Evolutionary conservation across 2,888 invertebrate species (phyloP), one percentile per base, ranked within the genome.

Genomic region (Folsomia manolachei): DNA sequence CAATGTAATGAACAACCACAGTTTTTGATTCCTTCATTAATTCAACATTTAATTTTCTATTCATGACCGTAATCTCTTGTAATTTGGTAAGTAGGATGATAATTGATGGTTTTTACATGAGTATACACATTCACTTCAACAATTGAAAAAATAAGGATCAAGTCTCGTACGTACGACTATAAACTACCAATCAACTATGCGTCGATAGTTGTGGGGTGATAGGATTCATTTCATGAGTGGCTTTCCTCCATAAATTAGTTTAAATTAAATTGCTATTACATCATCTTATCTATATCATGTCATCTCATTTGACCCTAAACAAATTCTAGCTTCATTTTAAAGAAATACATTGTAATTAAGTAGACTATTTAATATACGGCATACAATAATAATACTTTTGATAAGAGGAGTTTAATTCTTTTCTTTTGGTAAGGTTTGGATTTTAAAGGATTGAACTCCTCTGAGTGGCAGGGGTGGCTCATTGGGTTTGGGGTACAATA

Each of bases 351-450:
- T n/a, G n/a, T 21, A 56, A 19, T 56, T 56, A 56, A 56, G 56
- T 56, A 56, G 56, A 56, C n/a, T 14, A 56, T 18, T 56, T 56
- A 56, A 7, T n/a, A 4, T 4, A 9, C 39, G 4, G 14, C 56
- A 19, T 56, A 56, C 56, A 56, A 56, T 56, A 67, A 67, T 67
- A 67, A 67, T 67, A 67, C 67, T 67, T 67, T 67, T 60, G 67
- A 23, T 39, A 14, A n/a, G 52, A 39, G 65, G 65, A 52, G 52
- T n/a, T 23, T 51, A 1, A n/a, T 39, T 39, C 56, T 56, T 56
- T 21, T 51, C 51, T 9, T 51, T 51, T 18, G 18, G 21, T 19
- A 56, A 56, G 18, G 56, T 56, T n/a, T 56, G 56, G 21, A 56
- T 21, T 56, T 51, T 51, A 51, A 56, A 56, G 56, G 56, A 56